phyloP scores from a whole-genome alignment of 2,888 invertebrate genomes.

The Pseudolycoriella hygida region DNA sequence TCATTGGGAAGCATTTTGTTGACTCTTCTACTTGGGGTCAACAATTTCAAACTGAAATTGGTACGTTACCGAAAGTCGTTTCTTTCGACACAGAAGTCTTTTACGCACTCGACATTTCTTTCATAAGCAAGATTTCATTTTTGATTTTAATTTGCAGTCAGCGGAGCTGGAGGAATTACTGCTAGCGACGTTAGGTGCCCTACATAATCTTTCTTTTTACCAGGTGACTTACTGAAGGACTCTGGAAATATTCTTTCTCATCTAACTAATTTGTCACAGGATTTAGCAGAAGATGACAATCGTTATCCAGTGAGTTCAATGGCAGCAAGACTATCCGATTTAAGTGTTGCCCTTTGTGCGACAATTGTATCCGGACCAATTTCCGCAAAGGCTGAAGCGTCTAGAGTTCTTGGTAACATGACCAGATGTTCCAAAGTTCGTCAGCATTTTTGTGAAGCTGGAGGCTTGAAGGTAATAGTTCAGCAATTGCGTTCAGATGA shows the following conservation, averaged over 20 bases:
- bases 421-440: conserved; percentile 49
- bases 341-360: conserved; percentile 18
- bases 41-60: conserved; percentile 11
- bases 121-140: too few species aligned
- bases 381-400: conserved; percentile 42
- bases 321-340: conserved; percentile 19
- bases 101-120: too few species aligned
- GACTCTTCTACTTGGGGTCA: conserved; percentile 16
- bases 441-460: conserved; percentile 45
- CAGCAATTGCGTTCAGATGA: conserved; percentile 42
- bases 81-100: too few species aligned
- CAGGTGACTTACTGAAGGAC: conserved; percentile 14
- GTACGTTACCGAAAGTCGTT: too few species aligned
- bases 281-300: conserved; percentile 3
- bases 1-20: conserved; percentile 28
- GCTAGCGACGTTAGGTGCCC: conserved; percentile 58
- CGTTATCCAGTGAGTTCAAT: conserved; percentile 17
- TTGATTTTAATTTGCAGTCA: too few species aligned
- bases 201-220: conserved; percentile 74
- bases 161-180: conserved; percentile 47
- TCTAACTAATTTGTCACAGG: conserved; percentile 2
- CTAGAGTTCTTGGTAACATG: conserved; percentile 67
- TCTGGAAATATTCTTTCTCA: too few species aligned
- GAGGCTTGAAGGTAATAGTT: conserved; percentile 40
- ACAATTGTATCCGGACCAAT: conserved; percentile 18